A percentile compares a stretch with the other conserved stretches of the same genome.
These are phyloP conservation scores for Aphelinus certus DNA, from an alignment of 1,140 invertebrate species.

Conservation along the genomic window DNA sequence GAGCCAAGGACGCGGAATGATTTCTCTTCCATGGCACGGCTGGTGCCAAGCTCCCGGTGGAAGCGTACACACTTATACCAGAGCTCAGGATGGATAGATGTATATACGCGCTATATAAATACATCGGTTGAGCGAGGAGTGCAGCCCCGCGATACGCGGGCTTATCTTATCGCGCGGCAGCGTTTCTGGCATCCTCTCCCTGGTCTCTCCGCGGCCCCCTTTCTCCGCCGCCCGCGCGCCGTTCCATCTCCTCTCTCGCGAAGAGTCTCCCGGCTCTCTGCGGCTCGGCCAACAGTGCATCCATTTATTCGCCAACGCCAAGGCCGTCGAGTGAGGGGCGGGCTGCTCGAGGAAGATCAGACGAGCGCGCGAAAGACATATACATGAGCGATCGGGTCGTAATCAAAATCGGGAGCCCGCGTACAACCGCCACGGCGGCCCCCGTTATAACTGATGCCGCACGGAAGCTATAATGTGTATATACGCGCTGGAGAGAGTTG, in stretches of 20 bases:
- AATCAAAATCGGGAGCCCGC: too few relatives aligned
- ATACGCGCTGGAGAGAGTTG: too few relatives aligned
- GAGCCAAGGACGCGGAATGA: not conserved
- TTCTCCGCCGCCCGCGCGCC: conserved; percentile 39
- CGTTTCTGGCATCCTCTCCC: conserved; percentile 51
- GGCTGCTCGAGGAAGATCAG: not conserved
- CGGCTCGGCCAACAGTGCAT: conserved; percentile 56
- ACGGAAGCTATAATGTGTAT: too few relatives aligned
- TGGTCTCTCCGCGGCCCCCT: conserved; percentile 41
- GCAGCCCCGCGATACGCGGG: conserved; percentile 44
- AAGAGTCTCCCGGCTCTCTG: not conserved
- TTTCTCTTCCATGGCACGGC: not conserved
- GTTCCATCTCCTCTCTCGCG: conserved; percentile 35
- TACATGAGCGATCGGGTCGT: too few relatives aligned
- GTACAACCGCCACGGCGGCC: too few relatives aligned
- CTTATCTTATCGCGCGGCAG: conserved; percentile 64
- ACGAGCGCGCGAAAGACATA: conserved; percentile 2
- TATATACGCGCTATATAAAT: too few relatives aligned
- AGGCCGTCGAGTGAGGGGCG: conserved; percentile 46
- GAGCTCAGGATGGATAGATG: too few relatives aligned
- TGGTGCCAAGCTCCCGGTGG: too few relatives aligned
- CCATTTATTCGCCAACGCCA: conserved; percentile 65
- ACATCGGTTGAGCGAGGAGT: conserved; percentile 9
- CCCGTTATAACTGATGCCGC: too few relatives aligned
- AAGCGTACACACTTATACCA: too few relatives aligned